Base-by-base conservation (phyloP, 2,113 vertebrate species). In the Peromyscus californicus region DNA sequence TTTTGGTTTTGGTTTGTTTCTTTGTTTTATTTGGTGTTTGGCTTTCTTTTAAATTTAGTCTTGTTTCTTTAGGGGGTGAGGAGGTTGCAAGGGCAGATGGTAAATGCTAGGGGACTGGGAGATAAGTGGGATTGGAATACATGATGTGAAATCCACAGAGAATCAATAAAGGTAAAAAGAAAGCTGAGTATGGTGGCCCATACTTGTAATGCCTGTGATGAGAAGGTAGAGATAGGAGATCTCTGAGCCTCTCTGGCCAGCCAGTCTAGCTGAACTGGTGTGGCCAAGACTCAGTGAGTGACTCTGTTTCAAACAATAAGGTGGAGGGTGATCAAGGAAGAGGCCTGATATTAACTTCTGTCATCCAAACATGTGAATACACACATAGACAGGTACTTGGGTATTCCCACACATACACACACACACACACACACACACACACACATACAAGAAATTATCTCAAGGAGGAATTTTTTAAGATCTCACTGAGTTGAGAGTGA, bases 371-470 rank as follows among this genome's bases (percentile, higher is more conserved):
- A 45, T 31, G 26, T 45, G 24, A 22, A 2, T 17, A 21, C 7
- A 36, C 31, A 54, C n/a, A 39, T 2, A 61, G 6, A 63, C 22
- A 63, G 3, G 12, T 6, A 36, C 45, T 5, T 1, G 1, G 0
- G 3, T 33, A 5, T 3, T 3, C 8, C 10, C 29, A 19, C 29
- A 61, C n/a, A 39, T 9, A 61, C n/a, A 39, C 19, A 24, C 21
- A 61, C 4, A 59, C 21, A 61, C 36, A 19, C 19, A 21, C 24
- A 33, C 29, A 51, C 48, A 79, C 45, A 51, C 26, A 29, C 33
- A 59, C 45, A 51, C 21, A 39, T 17, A 61, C 0, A 0, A 16
- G 15, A 10, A 33, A 48, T 65, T 42, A 65, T 24, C 9, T 91
- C 59, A 42, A 90, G 8, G 26, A 76, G 22, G 59, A 36, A 10